Evolutionary conservation across 1,140 invertebrate genomes (phyloP).

Genomic region (Berghia stephanieae): DNA sequence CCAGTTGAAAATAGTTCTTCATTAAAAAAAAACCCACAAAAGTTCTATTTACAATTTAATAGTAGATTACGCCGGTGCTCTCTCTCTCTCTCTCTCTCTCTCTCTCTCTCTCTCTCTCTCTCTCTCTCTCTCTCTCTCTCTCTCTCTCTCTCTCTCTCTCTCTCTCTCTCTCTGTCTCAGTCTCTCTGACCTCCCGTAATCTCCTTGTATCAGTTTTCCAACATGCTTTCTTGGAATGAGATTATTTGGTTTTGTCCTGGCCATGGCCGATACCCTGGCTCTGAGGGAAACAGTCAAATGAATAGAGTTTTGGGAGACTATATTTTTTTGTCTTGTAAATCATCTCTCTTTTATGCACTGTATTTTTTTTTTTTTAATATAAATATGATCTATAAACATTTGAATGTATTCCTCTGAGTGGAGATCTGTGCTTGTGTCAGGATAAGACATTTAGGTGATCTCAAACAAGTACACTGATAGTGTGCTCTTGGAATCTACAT

Average conservation of each 20-base stretch:
- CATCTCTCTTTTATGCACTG: too few species aligned
- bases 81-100: slow-evolving; percentile 29
- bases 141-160: slow-evolving; percentile 4
- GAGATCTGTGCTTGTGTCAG: too few species aligned
- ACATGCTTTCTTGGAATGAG: too few species aligned
- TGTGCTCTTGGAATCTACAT: too few species aligned
- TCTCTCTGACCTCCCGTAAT: background rate
- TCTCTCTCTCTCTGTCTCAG: background rate
- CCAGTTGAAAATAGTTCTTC: background rate
- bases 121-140: slow-evolving; percentile 22
- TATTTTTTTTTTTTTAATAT: too few species aligned
- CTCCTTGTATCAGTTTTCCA: background rate
- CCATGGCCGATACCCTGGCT: slow-evolving; percentile 17
- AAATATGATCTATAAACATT: too few species aligned
- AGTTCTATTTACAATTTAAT: background rate
- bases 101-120: slow-evolving; percentile 25
- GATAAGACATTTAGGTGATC: too few species aligned
- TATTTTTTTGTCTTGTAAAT: too few species aligned
- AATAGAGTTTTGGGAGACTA: too few species aligned
- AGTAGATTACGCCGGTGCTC: background rate
- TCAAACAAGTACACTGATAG: too few species aligned
- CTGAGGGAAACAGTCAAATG: slow-evolving; percentile 4
- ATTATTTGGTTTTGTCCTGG: background rate
- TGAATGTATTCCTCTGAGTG: too few species aligned
- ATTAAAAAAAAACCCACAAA: background rate